Evolutionary conservation across 2,888 invertebrate species (phyloP).

Genomic region (Falcaria lacertinaria): DNA sequence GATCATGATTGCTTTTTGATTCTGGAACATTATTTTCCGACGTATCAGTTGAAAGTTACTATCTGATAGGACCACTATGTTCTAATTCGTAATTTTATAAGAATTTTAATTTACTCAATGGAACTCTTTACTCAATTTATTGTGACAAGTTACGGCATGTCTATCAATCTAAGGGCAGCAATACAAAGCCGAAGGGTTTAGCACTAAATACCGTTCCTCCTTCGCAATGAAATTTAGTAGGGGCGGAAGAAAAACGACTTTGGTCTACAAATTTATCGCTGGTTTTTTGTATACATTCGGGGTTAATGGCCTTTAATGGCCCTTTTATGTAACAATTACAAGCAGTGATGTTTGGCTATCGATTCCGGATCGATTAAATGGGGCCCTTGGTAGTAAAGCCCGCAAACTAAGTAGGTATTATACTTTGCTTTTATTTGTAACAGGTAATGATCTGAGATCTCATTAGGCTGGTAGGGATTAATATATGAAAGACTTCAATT

Average conservation of each 20-base stretch:
- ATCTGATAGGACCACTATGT: too few relatives aligned
- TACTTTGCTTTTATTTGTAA: too few relatives aligned
- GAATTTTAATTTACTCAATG: neutral
- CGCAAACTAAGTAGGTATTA: too few relatives aligned
- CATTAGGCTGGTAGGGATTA: too few relatives aligned
- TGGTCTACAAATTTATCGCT: slow-evolving; percentile 63
- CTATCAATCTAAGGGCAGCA: slow-evolving; percentile 31
- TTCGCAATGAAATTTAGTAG: slow-evolving; percentile 44
- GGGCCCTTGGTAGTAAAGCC: neutral
- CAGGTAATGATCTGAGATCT: too few relatives aligned
- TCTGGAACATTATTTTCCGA: too few relatives aligned
- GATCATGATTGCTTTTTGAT: too few relatives aligned
- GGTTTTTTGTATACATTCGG: slow-evolving; percentile 66
- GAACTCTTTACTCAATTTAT: neutral
- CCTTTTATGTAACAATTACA: slow-evolving; percentile 56
- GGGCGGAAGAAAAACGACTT: slow-evolving; percentile 61
- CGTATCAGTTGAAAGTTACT: too few relatives aligned
- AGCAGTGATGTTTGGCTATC: neutral
- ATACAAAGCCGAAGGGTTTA: slow-evolving; percentile 26
- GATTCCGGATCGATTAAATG: neutral
- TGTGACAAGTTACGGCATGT: slow-evolving; percentile 20
- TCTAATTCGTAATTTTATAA: too few relatives aligned
- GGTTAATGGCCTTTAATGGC: slow-evolving; percentile 71
- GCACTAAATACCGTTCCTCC: slow-evolving; percentile 29
- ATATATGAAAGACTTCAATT: too few relatives aligned